These are phyloP conservation scores for Perizoma affinitatum DNA, from an alignment of 2,888 invertebrate species.

Conservation along the genomic window DNA sequence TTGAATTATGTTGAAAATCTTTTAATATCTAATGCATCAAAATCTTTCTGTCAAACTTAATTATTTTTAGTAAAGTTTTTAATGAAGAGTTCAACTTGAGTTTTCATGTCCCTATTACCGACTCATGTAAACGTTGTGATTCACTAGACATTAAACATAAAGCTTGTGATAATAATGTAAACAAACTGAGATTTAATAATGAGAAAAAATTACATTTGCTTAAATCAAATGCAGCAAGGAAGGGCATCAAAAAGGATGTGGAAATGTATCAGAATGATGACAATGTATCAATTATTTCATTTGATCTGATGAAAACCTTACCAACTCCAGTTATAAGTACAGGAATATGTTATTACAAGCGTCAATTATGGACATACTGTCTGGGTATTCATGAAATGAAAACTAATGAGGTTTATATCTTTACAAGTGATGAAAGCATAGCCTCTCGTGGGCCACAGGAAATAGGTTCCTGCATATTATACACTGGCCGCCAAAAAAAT, in stretches of 20 bases:
- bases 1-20: no score
- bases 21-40: no score
- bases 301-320: constrained; percentile 45
- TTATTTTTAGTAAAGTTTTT: constrained; percentile 21
- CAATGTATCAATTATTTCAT: constrained; percentile 16
- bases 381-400: constrained; percentile 40
- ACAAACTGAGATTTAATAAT: constrained; percentile 6
- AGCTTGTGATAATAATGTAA: constrained; percentile 4
- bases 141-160: constrained; percentile 21
- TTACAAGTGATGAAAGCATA: constrained; percentile 40
- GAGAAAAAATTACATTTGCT: constrained; percentile 4
- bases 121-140: constrained; percentile 16
- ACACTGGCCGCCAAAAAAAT: no score
- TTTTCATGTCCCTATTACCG: constrained; percentile 21
- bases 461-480: constrained; percentile 36
- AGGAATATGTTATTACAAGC: constrained; percentile 43
- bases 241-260: neutral
- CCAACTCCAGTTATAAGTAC: constrained; percentile 43
- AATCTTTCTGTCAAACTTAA: no score
- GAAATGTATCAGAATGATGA: neutral
- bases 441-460: constrained; percentile 44
- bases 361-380: constrained; percentile 44
- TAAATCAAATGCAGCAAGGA: neutral
- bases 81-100: constrained; percentile 23
- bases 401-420: constrained; percentile 40